Percentiles rank a stretch among this genome's conserved stretches.
These are phyloP conservation scores for Steatocranus sp. DNA, from an alignment of 2,797 vertebrate genomes.

Conservation along the genomic window DNA sequence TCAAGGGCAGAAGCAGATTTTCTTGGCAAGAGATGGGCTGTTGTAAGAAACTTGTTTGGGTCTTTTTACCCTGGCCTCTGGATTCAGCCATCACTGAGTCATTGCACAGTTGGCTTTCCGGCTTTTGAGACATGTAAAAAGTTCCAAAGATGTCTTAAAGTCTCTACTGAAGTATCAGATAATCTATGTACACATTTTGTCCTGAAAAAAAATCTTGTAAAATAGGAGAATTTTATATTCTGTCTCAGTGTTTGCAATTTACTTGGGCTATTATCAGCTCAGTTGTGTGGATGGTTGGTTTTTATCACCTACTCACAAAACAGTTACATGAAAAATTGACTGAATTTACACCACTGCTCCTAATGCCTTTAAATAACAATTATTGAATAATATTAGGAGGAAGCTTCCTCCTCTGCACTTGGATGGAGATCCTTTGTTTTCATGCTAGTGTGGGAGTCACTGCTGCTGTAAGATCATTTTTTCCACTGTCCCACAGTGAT, in stretches of 20 bases:
- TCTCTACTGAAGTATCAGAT: background rate
- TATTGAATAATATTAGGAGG: background rate
- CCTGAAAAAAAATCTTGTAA: background rate
- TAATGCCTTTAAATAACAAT: constrained; percentile 20
- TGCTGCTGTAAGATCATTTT: constrained; percentile 1
- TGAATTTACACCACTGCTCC: background rate
- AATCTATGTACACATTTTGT: background rate
- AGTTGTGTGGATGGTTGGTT: background rate
- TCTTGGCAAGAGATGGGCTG: background rate
- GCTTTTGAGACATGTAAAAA: background rate
- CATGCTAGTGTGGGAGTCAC: constrained; percentile 9
- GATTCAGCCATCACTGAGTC: background rate
- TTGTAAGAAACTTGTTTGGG: background rate
- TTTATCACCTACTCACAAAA: background rate
- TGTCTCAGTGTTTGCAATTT: background rate
- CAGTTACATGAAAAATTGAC: background rate
- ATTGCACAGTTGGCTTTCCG: background rate
- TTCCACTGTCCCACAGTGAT: constrained; percentile 9
- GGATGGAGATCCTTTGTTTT: background rate
- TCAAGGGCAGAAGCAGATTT: background rate
- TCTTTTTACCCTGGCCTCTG: background rate
- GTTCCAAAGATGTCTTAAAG: background rate
- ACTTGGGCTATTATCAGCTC: background rate
- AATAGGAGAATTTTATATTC: background rate
- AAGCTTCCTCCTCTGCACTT: constrained; percentile 2